Evolutionary conservation across 1,140 invertebrate genomes (phyloP).

Genomic region (Heliothis subflexa): DNA sequence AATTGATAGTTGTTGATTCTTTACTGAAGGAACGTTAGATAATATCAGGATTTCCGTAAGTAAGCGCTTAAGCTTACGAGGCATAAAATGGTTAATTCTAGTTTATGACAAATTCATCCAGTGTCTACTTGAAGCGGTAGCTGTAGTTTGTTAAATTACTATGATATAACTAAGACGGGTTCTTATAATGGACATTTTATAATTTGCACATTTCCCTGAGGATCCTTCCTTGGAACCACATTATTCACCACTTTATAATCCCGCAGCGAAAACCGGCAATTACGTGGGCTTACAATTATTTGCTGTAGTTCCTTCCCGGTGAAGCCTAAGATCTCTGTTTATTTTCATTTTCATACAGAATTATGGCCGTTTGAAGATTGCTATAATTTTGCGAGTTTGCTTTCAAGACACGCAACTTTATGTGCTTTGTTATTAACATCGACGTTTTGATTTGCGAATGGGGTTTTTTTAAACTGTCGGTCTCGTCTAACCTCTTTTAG

Average conservation of each 20-base stretch:
- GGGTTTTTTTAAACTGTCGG: background rate
- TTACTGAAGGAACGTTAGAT: slow-evolving; percentile 26
- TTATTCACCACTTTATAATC: slow-evolving; percentile 47
- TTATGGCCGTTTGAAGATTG: slow-evolving; percentile 61
- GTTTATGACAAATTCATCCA: background rate
- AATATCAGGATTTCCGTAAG: slow-evolving; percentile 22
- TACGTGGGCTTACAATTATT: slow-evolving; percentile 65
- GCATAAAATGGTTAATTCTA: slow-evolving; percentile 19
- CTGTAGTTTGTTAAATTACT: slow-evolving; percentile 4
- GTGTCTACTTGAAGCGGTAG: background rate
- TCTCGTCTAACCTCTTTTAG: too few species aligned
- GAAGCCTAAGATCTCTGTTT: slow-evolving; percentile 51
- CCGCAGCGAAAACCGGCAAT: slow-evolving; percentile 55
- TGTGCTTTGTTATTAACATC: slow-evolving; percentile 46
- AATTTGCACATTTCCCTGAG: slow-evolving; percentile 17
- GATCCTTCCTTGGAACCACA: slow-evolving; percentile 19
- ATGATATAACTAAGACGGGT: background rate
- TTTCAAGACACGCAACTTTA: slow-evolving; percentile 37
- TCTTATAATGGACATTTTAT: slow-evolving; percentile 19
- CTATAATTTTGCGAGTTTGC: slow-evolving; percentile 58
- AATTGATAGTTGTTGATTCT: slow-evolving; percentile 6
- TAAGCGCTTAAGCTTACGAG: background rate
- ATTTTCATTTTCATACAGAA: slow-evolving; percentile 64
- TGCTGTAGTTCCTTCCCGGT: slow-evolving; percentile 60
- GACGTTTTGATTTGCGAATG: slow-evolving; percentile 30